Conservation (phyloP, 2,888 invertebrate species). For the Boloria euphrosyne region DNA sequence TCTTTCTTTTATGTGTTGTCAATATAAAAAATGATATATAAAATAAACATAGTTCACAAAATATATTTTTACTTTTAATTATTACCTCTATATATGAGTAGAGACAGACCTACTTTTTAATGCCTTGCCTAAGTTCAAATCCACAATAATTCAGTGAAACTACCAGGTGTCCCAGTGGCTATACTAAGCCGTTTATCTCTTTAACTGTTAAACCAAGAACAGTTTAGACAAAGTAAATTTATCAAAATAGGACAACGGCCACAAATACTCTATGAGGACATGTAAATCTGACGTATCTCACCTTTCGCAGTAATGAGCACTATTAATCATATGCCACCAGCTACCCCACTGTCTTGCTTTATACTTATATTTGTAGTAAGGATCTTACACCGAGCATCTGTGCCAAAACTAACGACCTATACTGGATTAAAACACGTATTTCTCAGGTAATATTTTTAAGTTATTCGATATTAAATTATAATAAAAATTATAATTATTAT, state of each 20-base stretch:
- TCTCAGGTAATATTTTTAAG: constrained; percentile 42
- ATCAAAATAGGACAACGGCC: constrained; percentile 39
- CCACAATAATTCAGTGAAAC: background rate
- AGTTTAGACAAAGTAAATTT: constrained; percentile 35
- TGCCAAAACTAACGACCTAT: constrained; percentile 69
- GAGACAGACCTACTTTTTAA: too few species aligned
- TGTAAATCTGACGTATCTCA: constrained; percentile 65
- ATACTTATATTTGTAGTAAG: constrained; percentile 50
- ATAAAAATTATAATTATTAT: background rate
- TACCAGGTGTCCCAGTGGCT: constrained; percentile 4
- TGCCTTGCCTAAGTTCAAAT: too few species aligned
- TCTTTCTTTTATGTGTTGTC: too few species aligned
- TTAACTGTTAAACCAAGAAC: constrained; percentile 20
- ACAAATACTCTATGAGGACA: constrained; percentile 52
- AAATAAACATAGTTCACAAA: too few species aligned
- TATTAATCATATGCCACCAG: constrained; percentile 66
- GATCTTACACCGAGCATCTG: constrained; percentile 62
- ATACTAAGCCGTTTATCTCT: constrained; percentile 5
- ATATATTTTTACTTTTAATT: too few species aligned
- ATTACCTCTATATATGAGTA: too few species aligned
- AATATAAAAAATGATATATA: too few species aligned
- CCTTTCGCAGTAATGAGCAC: constrained; percentile 63
- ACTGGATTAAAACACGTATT: constrained; percentile 47
- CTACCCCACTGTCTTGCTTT: constrained; percentile 46
- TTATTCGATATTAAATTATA: constrained; percentile 27